Conservation (phyloP, 2,113 vertebrate genomes). For the Dissostichus mawsoni region DNA sequence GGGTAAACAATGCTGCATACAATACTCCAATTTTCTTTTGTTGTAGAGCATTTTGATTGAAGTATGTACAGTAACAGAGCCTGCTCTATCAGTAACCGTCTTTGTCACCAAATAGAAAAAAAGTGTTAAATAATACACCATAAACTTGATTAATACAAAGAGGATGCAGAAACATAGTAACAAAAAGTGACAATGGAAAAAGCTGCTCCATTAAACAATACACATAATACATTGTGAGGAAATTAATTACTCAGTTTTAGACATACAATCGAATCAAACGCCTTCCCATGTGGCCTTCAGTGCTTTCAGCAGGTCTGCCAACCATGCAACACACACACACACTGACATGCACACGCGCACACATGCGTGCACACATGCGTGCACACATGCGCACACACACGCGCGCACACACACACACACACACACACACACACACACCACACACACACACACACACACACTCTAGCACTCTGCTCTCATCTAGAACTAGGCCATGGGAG, state of each 20-base stretch:
- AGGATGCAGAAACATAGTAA: background rate
- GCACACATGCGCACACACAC: conserved; percentile 15
- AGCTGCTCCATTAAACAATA: conserved; percentile 13
- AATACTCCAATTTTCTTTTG: no score
- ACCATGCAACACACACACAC: conserved; percentile 17
- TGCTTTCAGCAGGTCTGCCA: conserved; percentile 49
- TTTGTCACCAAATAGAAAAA: no score
- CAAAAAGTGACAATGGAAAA: conserved; percentile 14
- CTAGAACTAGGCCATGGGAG: conserved; percentile 78
- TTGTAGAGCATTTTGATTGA: no score
- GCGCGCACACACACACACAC: conserved; percentile 13
- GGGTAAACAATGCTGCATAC: no score
- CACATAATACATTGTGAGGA: conserved; percentile 12
- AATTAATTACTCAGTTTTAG: conserved; percentile 54
- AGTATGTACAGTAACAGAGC: no score
- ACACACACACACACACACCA: conserved; percentile 15
- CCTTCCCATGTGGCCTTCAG: conserved; percentile 51
- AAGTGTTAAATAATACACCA: background rate
- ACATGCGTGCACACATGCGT: conserved; percentile 9
- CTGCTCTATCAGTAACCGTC: no score
- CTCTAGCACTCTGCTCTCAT: conserved; percentile 64
- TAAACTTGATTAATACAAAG: background rate
- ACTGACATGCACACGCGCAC: conserved; percentile 14
- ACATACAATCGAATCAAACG: conserved; percentile 60
- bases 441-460: conserved; percentile 20